Conservation (phyloP, 2,888 invertebrate genomes). For the Macrosiphum euphorbiae region DNA sequence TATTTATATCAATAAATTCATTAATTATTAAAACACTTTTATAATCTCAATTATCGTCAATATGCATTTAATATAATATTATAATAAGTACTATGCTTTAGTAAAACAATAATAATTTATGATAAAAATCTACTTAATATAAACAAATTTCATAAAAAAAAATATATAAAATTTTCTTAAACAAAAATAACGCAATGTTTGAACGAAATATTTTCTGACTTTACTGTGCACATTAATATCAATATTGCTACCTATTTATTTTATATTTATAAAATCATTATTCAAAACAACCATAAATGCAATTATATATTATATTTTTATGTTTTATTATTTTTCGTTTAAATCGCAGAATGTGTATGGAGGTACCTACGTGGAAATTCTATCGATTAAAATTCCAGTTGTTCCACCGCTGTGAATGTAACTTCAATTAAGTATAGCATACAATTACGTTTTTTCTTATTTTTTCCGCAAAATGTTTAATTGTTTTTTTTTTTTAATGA, state of each 20-base stretch:
- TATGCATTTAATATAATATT: too few species aligned
- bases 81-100: not conserved
- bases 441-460: conserved; percentile 29
- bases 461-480: conserved; percentile 13
- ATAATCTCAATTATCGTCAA: not conserved
- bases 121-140: not conserved
- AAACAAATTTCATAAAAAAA: not conserved
- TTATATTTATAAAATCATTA: too few species aligned
- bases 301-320: not conserved
- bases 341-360: not conserved
- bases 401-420: not conserved
- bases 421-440: not conserved
- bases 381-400: not conserved
- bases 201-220: not conserved
- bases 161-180: not conserved
- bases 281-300: not conserved
- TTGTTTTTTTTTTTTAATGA: not conserved
- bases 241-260: not conserved
- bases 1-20: not conserved
- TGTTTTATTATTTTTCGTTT: not conserved
- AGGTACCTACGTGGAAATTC: not conserved
- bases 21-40: not conserved
- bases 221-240: not conserved
- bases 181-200: not conserved
- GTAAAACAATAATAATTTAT: not conserved